Evolutionary conservation across 2,797 vertebrate genomes (phyloP).

Genomic region (Halcyon leucocephala): DNA sequence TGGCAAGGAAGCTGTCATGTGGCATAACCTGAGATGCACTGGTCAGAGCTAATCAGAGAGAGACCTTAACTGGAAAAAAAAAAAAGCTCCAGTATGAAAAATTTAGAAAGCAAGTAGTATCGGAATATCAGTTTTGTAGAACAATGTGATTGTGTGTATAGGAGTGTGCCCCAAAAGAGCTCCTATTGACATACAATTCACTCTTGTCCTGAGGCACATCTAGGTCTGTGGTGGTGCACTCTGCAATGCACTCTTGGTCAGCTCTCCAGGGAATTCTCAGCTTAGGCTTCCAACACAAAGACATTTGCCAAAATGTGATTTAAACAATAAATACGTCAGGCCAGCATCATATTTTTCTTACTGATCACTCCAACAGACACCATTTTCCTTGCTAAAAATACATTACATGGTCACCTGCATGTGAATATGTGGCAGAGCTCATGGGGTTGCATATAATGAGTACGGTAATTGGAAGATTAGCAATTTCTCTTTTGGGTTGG

Average conservation of each 20-base stretch:
- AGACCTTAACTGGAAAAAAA: not conserved
- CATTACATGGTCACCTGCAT: not conserved
- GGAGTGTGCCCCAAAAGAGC: fast-evolving
- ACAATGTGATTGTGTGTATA: not conserved
- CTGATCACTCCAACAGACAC: not conserved
- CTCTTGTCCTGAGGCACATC: not conserved
- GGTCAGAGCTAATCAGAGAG: not conserved
- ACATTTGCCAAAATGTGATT: not conserved
- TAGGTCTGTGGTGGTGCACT: not conserved
- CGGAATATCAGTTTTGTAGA: not conserved
- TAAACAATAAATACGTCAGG: not conserved
- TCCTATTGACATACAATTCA: not conserved
- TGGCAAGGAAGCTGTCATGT: not conserved
- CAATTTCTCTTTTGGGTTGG: constrained; percentile 12
- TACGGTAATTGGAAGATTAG: constrained; percentile 13
- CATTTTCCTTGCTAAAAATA: not conserved
- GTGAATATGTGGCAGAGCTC: not conserved
- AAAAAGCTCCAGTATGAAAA: not conserved
- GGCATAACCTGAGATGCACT: not conserved
- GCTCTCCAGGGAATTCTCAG: not conserved
- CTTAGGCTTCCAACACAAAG: not conserved
- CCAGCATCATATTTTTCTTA: not conserved
- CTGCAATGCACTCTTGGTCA: not conserved
- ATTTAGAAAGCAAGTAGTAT: not conserved
- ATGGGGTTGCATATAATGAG: not conserved